phyloP scores from a whole-genome alignment of 2,113 vertebrate genomes.

The Strix uralensis region DNA sequence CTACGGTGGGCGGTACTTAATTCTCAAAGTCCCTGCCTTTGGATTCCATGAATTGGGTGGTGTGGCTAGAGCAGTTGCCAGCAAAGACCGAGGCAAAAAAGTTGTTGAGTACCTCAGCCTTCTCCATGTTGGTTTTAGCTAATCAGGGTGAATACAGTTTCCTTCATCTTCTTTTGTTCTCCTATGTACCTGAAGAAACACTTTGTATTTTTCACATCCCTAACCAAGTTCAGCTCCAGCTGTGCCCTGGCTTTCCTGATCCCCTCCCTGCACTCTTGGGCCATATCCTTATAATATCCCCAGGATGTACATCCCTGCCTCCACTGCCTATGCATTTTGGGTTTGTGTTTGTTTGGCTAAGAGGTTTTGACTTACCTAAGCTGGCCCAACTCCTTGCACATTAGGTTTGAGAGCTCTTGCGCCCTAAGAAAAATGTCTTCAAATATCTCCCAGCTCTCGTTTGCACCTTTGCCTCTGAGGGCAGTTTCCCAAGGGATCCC shows the following conservation, averaged over 20 bases:
- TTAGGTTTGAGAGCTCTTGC: not conserved
- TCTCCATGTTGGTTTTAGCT: not conserved
- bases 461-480: not conserved
- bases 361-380: not conserved
- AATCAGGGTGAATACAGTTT: not conserved
- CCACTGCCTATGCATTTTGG: not conserved
- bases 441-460: not conserved
- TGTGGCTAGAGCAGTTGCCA: not conserved
- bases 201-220: not conserved
- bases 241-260: not conserved
- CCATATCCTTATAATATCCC: not conserved
- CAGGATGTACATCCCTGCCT: not conserved
- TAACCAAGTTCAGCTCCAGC: not conserved
- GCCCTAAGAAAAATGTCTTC: not conserved
- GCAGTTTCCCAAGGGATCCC: not conserved
- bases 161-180: not conserved
- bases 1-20: not conserved
- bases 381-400: not conserved
- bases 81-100: not conserved
- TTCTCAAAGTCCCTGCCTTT: not conserved
- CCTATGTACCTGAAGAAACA: not conserved
- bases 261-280: not conserved
- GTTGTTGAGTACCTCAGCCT: not conserved
- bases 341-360: not conserved
- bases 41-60: not conserved